Base-by-base conservation (phyloP, 2,113 vertebrate genomes). In the Galemys pyrenaicus region DNA sequence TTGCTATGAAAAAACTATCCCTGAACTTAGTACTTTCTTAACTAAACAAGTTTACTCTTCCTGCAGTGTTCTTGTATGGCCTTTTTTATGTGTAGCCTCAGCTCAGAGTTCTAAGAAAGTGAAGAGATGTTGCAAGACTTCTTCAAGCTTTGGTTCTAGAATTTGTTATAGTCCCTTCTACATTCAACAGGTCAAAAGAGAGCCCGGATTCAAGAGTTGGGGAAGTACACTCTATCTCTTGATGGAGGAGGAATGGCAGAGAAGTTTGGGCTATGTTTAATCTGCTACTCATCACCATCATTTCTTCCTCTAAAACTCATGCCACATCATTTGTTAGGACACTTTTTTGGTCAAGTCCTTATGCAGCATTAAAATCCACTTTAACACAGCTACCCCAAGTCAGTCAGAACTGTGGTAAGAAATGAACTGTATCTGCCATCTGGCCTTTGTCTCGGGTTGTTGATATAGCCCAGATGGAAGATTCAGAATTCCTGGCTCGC, bases 371-470 rank as follows among this genome's bases (percentile, higher is more conserved):
- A 79, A 73, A 75, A 73, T 91, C 26, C 39, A 80, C 86, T 84
- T 54, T 64, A 80, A 64, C 60, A 64, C 58, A 89, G 39, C 51
- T 5, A 51, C 65, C 51, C 75, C 70, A 71, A 75, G 74, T 89
- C 84, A 90, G 39, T 89, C 67, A 89, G 68, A 94, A n/a, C n/a
- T 79, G 54, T 35, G 41, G 22, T 20, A 82, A n/a, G 60, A 87
- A 58, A 83, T 81, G 92, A 90, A 77, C 90, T 85, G 8, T 74
- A 67, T 77, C 49, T 92, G 73, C 49, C 49, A 37, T 41, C 26
- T 94, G 87, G 68, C 64, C 71, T 62, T 28, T 41, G 51, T 44
- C 15, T 17, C 62, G 35, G 64, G 49, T 41, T 65, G 44, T n/a
- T 54, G 41, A 64, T 32, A n/a, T 56, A 60, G 22, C 41, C 74